A percentile compares a stretch with the other conserved stretches of the same genome.
phyloP scores from a whole-genome alignment of 1,140 invertebrate species.

The Ditylenchus dipsaci region DNA sequence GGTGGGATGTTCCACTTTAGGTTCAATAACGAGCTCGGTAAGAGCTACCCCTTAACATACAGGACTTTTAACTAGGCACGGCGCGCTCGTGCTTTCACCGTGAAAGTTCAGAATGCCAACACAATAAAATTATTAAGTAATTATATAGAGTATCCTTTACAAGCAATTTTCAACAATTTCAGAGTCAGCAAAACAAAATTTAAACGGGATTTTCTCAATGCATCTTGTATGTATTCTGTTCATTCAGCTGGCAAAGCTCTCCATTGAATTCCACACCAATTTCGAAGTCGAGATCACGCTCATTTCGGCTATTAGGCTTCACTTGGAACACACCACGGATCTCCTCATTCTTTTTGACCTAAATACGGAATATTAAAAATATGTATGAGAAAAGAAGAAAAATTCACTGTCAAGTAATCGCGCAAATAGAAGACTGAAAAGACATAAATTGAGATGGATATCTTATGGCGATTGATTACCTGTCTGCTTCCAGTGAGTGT shows the following conservation, averaged over 20 bases:
- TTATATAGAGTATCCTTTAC: no score
- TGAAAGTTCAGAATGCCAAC: no score
- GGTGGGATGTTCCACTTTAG: no score
- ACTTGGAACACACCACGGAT: slow-evolving; percentile 79
- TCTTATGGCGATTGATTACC: no score
- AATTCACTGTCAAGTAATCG: slow-evolving; percentile 67
- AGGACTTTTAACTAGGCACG: no score
- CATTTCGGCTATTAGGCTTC: slow-evolving; percentile 87
- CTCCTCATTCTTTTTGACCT: slow-evolving; percentile 77
- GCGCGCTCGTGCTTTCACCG: no score
- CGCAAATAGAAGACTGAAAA: slow-evolving; percentile 85
- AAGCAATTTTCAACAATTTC: no score
- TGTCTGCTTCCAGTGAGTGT: slow-evolving; percentile 77
- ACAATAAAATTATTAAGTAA: no score
- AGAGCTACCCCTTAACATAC: no score
- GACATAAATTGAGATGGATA: no score
- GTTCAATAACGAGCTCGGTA: no score
- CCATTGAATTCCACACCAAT: slow-evolving; percentile 90
- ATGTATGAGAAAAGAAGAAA: slow-evolving; percentile 7
- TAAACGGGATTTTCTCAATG: slow-evolving; percentile 65
- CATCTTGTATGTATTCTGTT: slow-evolving; percentile 90
- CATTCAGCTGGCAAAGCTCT: slow-evolving; percentile 80
- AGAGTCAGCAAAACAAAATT: no score
- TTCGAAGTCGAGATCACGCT: slow-evolving; percentile 88
- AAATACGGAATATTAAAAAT: slow-evolving; percentile 76